A percentile compares a stretch with the other conserved stretches of the same genome.
phyloP scores from a whole-genome alignment of 2,888 invertebrate genomes.

The Sesia apiformis region DNA sequence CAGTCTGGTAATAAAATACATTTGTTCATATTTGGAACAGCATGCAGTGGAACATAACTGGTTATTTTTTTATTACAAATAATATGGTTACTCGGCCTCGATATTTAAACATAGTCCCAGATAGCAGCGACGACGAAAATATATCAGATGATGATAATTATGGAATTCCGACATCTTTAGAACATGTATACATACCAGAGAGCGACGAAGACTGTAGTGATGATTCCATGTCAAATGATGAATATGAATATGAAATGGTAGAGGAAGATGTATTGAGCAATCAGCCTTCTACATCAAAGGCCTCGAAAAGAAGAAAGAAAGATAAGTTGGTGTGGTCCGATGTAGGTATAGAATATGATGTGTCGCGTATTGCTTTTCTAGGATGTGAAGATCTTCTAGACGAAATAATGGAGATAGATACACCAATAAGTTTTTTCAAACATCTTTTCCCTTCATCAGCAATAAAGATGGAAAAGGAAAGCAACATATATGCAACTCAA shows the following conservation, averaged over 20 bases:
- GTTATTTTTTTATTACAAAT: neutral
- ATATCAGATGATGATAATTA: constrained; percentile 7
- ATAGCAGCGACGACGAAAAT: constrained; percentile 4
- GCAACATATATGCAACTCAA: constrained; percentile 9
- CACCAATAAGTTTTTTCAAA: constrained; percentile 11
- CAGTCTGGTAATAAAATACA: too few relatives aligned
- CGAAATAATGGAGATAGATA: too few relatives aligned
- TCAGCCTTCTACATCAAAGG: neutral
- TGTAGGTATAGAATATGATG: too few relatives aligned
- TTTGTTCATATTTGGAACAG: too few relatives aligned
- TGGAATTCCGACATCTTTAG: neutral
- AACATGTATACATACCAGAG: neutral
- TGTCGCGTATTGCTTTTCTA: too few relatives aligned
- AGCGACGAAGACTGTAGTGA: neutral
- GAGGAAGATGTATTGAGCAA: neutral
- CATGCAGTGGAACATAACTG: too few relatives aligned
- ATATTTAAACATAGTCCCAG: neutral
- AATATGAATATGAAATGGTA: neutral
- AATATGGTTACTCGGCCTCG: neutral
- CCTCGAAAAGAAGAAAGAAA: neutral
- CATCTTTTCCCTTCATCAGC: constrained; percentile 8
- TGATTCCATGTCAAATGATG: neutral
- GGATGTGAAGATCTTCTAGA: too few relatives aligned
- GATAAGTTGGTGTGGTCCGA: too few relatives aligned
- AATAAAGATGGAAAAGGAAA: constrained; percentile 6